Percentiles rank a stretch among this genome's conserved stretches.
Conservation (phyloP, 2,888 invertebrate genomes). For the Nomada fabriciana region DNA sequence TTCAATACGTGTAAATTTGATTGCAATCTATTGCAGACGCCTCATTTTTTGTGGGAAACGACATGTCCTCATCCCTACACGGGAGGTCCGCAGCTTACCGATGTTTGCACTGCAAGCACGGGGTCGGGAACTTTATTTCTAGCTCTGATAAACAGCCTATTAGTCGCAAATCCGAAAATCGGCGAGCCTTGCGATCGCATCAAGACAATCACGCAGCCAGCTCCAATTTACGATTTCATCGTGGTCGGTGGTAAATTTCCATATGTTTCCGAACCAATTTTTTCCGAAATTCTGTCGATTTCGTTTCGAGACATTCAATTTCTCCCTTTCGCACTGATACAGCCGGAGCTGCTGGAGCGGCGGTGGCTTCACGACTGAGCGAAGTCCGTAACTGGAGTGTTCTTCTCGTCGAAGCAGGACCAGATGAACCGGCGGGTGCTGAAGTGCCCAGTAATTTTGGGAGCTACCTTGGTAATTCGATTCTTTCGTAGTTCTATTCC, state of each 20-base stretch:
- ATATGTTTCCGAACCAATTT: background rate
- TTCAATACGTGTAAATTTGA: too few species aligned
- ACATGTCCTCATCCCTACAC: constrained; percentile 59
- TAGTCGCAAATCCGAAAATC: constrained; percentile 63
- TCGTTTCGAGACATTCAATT: background rate
- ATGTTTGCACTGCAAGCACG: constrained; percentile 66
- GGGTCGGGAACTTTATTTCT: constrained; percentile 62
- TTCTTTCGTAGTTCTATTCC: background rate
- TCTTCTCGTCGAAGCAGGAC: constrained; percentile 89
- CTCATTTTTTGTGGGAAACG: too few species aligned
- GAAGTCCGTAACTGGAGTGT: constrained; percentile 88
- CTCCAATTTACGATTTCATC: constrained; percentile 87
- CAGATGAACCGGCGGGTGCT: constrained; percentile 88
- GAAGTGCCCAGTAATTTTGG: constrained; percentile 78
- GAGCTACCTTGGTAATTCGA: constrained; percentile 72
- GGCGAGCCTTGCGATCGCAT: constrained; percentile 86
- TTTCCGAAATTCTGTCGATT: background rate
- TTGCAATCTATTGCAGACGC: too few species aligned
- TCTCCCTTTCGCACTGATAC: background rate
- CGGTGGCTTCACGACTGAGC: constrained; percentile 87
- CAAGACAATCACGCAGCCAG: constrained; percentile 80
- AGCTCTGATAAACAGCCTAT: constrained; percentile 68
- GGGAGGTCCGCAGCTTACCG: constrained; percentile 69
- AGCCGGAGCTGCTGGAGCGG: constrained; percentile 88
- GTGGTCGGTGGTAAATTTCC: constrained; percentile 86